phyloP scores from a whole-genome alignment of 2,888 invertebrate genomes.

The Macrosiphum euphorbiae region DNA sequence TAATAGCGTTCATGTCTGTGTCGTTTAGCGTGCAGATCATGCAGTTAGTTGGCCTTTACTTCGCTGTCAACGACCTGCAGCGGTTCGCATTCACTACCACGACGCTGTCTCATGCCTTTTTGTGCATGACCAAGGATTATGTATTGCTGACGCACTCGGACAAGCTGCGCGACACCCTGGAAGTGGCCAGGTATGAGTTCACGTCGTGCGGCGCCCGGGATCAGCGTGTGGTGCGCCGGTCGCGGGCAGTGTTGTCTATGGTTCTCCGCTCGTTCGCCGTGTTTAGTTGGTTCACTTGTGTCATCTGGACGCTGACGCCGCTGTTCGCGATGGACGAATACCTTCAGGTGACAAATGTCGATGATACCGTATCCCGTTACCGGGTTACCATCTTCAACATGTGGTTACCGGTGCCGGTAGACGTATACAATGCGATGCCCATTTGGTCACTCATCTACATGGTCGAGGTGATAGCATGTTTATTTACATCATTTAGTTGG shows the following conservation, averaged over 20 bases:
- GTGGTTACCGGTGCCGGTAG: not conserved
- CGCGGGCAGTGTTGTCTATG: not conserved
- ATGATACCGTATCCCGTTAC: not conserved
- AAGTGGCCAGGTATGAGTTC: not conserved
- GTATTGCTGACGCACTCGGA: not conserved
- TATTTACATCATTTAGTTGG: not conserved
- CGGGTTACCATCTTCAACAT: not conserved
- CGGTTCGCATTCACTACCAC: not conserved
- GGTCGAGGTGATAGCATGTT: not conserved
- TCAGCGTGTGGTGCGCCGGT: not conserved
- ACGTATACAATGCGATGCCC: not conserved
- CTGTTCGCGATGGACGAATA: not conserved
- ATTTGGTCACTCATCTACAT: not conserved
- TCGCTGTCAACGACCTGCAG: not conserved
- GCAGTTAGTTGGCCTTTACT: not conserved
- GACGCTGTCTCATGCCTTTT: not conserved
- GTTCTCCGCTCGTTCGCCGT: not conserved
- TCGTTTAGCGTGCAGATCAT: not conserved
- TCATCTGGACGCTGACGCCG: not conserved
- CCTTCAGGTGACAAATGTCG: not conserved
- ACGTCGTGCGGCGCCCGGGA: not conserved
- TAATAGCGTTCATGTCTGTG: fast-evolving
- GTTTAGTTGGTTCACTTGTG: not conserved
- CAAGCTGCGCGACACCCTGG: not conserved
- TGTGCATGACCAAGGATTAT: not conserved